Evolutionary conservation across 2,113 vertebrate genomes (phyloP).

Genomic region (Hiodon alosoides): DNA sequence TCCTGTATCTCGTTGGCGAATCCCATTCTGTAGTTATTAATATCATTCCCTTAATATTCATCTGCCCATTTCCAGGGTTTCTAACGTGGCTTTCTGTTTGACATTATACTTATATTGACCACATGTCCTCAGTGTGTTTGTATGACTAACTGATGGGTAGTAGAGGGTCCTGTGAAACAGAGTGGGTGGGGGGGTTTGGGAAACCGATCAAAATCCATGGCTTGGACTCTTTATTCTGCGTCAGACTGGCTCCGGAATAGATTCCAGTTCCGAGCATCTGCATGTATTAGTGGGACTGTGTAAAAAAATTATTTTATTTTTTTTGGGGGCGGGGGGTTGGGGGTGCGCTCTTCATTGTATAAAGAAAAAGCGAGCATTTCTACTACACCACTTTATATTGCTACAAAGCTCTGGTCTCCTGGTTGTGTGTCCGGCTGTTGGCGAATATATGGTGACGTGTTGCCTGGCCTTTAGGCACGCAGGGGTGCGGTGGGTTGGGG

Average conservation of each 20-base stretch:
- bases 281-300: slow-evolving; percentile 29
- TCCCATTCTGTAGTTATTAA: no score
- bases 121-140: background rate
- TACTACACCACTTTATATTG: slow-evolving; percentile 23
- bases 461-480: background rate
- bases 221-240: slow-evolving; percentile 36
- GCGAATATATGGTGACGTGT: slow-evolving; percentile 11
- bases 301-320: no score
- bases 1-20: no score
- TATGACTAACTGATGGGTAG: background rate
- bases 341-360: slow-evolving; percentile 24
- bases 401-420: slow-evolving; percentile 13
- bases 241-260: slow-evolving; percentile 34
- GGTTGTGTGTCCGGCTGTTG: slow-evolving; percentile 9
- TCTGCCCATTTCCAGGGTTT: no score
- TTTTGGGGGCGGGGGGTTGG: background rate
- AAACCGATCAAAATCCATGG: background rate
- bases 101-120: background rate
- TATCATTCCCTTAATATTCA: no score
- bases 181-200: background rate
- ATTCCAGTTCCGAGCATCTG: slow-evolving; percentile 21
- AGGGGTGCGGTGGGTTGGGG: background rate
- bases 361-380: slow-evolving; percentile 23
- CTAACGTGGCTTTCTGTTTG: no score
- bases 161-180: background rate